A percentile compares a stretch with the other conserved stretches of the same genome.
Evolutionary conservation across 1,140 invertebrate genomes (phyloP).

Genomic region (Camponotus vicinus): DNA sequence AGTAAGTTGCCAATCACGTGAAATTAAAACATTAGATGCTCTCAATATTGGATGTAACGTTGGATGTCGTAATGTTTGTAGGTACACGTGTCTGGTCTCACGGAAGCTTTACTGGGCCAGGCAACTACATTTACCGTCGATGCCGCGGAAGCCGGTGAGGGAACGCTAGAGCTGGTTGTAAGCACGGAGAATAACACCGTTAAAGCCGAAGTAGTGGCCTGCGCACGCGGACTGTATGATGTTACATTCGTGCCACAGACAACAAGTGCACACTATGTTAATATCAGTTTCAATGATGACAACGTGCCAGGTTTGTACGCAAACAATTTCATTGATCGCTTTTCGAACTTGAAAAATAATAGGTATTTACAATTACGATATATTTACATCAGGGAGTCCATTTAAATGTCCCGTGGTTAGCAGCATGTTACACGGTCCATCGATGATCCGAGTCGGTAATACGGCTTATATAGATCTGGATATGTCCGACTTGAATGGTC

Average conservation of each 20-base stretch:
- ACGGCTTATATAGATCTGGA: constrained; percentile 87
- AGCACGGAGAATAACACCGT: constrained; percentile 95
- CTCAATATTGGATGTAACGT: not conserved
- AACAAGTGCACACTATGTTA: constrained; percentile 95
- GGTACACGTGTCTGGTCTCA: constrained; percentile 84
- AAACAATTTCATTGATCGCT: not conserved
- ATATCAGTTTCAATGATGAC: constrained; percentile 98
- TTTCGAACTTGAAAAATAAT: constrained; percentile 37
- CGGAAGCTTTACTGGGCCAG: constrained; percentile 89
- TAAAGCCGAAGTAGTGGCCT: constrained; percentile 95
- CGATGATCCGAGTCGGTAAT: constrained; percentile 85
- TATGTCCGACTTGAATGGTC: constrained; percentile 82
- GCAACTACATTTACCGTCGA: constrained; percentile 97
- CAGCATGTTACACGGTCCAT: constrained; percentile 85
- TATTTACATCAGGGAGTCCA: constrained; percentile 90
- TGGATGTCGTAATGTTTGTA: constrained; percentile 35
- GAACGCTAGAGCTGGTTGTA: constrained; percentile 97
- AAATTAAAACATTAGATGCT: not conserved
- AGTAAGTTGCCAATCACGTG: constrained; percentile 84
- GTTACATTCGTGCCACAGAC: constrained; percentile 98
- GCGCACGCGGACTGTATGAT: constrained; percentile 96
- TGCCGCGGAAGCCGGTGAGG: constrained; percentile 97
- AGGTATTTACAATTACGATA: constrained; percentile 39
- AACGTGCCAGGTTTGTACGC: constrained; percentile 90
- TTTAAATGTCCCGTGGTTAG: constrained; percentile 90